Conservation (phyloP, 2,888 invertebrate genomes). For the Eristalis pertinax region DNA sequence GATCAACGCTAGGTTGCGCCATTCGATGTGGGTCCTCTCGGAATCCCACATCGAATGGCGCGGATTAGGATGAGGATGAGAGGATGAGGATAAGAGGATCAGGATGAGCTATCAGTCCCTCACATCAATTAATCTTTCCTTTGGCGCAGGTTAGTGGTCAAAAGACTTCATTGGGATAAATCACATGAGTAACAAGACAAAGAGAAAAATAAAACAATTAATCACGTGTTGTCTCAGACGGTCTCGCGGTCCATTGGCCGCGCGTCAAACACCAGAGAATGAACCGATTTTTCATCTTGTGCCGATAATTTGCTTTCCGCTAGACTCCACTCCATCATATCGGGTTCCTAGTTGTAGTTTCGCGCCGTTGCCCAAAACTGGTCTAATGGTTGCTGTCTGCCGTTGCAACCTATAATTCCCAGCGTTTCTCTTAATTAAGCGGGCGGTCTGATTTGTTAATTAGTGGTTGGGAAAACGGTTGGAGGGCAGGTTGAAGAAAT, state of each 20-base stretch:
- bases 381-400: not conserved
- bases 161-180: not conserved
- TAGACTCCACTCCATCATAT: not conserved
- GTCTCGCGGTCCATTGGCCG: not conserved
- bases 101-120: too few species aligned
- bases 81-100: too few species aligned
- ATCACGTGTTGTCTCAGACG: not conserved
- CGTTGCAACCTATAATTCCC: not conserved
- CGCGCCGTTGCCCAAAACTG: not conserved
- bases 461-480: not conserved
- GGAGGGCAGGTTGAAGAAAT: not conserved
- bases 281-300: not conserved
- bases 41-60: too few species aligned
- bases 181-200: not conserved
- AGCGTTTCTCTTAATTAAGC: not conserved
- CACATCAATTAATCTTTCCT: too few species aligned
- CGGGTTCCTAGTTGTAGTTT: not conserved
- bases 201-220: not conserved
- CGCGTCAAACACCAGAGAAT: not conserved
- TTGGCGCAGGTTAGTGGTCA: too few species aligned
- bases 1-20: not conserved
- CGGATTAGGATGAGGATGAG: too few species aligned
- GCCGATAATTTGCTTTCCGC: not conserved
- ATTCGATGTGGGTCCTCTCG: not conserved
- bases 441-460: not conserved